Base-by-base conservation (phyloP, 2,797 vertebrate genomes). In the Diplodus puntazzo region DNA sequence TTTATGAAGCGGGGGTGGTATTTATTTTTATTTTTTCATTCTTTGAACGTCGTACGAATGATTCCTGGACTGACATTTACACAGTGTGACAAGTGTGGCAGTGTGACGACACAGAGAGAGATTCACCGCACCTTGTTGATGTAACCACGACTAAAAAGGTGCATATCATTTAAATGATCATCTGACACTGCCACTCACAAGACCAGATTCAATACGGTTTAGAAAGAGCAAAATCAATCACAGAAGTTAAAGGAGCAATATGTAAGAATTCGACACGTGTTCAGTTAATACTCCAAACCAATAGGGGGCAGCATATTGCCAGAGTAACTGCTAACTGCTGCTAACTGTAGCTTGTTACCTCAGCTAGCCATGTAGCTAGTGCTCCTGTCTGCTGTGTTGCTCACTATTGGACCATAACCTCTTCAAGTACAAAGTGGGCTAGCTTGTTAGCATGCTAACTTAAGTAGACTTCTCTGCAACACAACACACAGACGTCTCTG, bases 21-120 rank as follows among this genome's bases (percentile, higher is more conserved):
- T 86, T 84, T 55, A 55, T 84, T 82, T 91, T 87, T 82, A 87
- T 86, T 77, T 46, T 84, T 86, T 70, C 63, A 81, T 80, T 86
- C 49, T 49, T 70, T 71, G 73, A 70, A 82, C 53, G 55, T 71
- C 58, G 60, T 75, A 75, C 81, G 53, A 59, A 83, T 34, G 62
- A 65, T 72, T 80, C 77, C 49, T 80, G 58, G 70, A 61, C 82
- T 82, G 82, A 91, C 82, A 87, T 80, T 87, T 82, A 86, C 73
- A 92, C 84, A 87, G 52, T 64, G 69, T 83, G 64, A 85, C 80
- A 84, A 72, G 60, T 52, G 82, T 88, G 85, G 86, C 84, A 85
- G 78, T 75, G 69, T 76, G 77, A 88, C 79, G 73, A 88, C 70
- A 27, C 70, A 27, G 27, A 90, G 77, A 88, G 8, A 12, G 42